Base-by-base conservation (phyloP, 2,113 vertebrate species). In the Recurvirostra avosetta region DNA sequence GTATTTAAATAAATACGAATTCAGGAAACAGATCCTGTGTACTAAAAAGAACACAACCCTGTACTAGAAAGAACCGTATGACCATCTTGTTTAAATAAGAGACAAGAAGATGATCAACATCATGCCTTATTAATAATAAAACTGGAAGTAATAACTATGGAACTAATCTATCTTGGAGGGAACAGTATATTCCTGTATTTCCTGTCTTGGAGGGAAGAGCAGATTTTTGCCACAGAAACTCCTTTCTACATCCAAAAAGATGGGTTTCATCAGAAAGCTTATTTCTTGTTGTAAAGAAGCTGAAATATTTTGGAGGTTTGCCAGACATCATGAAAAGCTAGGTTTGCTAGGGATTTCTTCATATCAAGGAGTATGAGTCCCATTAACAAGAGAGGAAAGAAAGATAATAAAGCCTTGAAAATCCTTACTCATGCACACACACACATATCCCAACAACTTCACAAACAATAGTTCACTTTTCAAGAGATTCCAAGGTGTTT, bases 11-110 rank as follows among this genome's bases (percentile, higher is more conserved):
- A 91, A 95, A 52, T 49, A 88, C 59, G 41, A 72, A 71, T 61
- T 75, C 79, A 92, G 56, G 68, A 95, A 95, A 84, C 27, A 88
- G 72, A 93, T 47, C 90, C 52, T 71, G 36, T 0, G 0, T 43
- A 74, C 47, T 88, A 84, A 88, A 96, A 88, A 86, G 65, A 94
- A 38, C 68, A 84, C 41, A 92, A 77, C 25, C 12, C 36, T 82
- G 11, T 53, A 79, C 45, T 76, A 83, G 96, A 93, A 90, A 91
- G 68, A 96, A 74, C 18, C 2, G 14, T 49, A 81, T 74, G 43
- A 55, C 43, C 92, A 95, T 96, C 92, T 96, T 97, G 94, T 96
- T 96, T 92, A 94, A 96, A 94, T 97, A 96, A 95, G 90, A 94
- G 61, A 92, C 63, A 80, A 95, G 84, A 92, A 49, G 73, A 96